Evolutionary conservation across 2,797 vertebrate genomes (phyloP).

Genomic region (Zenarchopterus dispar): DNA sequence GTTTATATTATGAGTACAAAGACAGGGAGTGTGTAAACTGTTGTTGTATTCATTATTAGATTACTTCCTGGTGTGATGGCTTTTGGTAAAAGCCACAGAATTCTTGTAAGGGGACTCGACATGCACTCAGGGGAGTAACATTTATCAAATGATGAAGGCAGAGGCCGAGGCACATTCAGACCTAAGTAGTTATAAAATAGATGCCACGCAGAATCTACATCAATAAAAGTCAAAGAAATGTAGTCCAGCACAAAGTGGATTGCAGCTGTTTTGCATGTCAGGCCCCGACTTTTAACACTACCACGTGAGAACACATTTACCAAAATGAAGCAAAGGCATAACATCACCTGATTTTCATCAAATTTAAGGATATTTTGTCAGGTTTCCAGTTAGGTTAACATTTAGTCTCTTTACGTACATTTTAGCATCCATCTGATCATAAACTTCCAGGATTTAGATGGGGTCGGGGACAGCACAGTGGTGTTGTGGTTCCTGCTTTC

Average conservation of each 20-base stretch:
- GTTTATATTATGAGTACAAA: slow-evolving; percentile 74
- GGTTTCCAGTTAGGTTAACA: slow-evolving; percentile 40
- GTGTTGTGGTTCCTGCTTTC: too few species aligned
- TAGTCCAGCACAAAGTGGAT: slow-evolving; percentile 48
- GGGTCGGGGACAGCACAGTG: too few species aligned
- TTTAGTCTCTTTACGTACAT: background rate
- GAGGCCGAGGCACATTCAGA: slow-evolving; percentile 61
- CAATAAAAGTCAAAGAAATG: slow-evolving; percentile 68
- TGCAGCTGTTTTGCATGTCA: slow-evolving; percentile 58
- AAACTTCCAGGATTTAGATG: background rate
- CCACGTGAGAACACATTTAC: slow-evolving; percentile 68
- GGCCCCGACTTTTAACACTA: slow-evolving; percentile 60
- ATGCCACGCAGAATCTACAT: slow-evolving; percentile 73
- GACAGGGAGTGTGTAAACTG: slow-evolving; percentile 73
- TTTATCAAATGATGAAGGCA: slow-evolving; percentile 77
- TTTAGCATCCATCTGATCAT: background rate
- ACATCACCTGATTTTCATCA: slow-evolving; percentile 59
- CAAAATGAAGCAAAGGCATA: slow-evolving; percentile 65
- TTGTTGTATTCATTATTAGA: slow-evolving; percentile 81
- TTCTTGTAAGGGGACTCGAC: slow-evolving; percentile 75
- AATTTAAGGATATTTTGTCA: slow-evolving; percentile 55
- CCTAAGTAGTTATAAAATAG: slow-evolving; percentile 64
- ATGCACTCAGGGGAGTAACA: slow-evolving; percentile 65
- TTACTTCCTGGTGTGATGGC: slow-evolving; percentile 75
- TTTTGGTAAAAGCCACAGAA: slow-evolving; percentile 77